These are phyloP conservation scores for Lepus europaeus DNA, from an alignment of 2,113 vertebrate species.

Conservation along the genomic window DNA sequence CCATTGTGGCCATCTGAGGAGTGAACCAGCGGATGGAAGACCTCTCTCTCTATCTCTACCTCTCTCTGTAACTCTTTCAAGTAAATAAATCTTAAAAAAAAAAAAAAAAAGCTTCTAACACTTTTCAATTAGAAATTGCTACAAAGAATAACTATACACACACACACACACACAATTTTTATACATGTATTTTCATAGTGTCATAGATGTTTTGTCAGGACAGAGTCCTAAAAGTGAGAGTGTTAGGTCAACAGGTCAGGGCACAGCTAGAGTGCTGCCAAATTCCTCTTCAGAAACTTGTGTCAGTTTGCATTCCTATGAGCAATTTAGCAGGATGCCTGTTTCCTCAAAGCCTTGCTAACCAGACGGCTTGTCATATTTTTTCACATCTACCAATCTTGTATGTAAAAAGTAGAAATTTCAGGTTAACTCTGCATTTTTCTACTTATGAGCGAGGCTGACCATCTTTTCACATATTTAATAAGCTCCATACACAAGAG, in stretches of 20 bases:
- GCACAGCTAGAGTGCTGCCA: no score
- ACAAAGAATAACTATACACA: not conserved
- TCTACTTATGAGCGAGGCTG: not conserved
- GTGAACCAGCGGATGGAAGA: no score
- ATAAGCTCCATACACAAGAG: not conserved
- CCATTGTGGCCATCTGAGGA: no score
- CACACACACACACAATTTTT: no score
- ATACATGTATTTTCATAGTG: not conserved
- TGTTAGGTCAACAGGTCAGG: not conserved
- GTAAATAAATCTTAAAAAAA: no score
- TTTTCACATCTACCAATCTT: not conserved
- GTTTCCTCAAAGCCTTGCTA: not conserved
- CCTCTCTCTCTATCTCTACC: no score
- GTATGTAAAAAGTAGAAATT: not conserved
- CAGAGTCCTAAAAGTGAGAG: not conserved
- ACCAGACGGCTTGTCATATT: not conserved
- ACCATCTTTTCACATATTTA: not conserved
- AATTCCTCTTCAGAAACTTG: not conserved
- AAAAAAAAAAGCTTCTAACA: not conserved
- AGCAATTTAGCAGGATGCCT: not conserved
- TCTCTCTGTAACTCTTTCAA: no score
- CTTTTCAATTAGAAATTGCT: not conserved
- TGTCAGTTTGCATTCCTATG: not conserved
- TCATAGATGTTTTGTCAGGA: not conserved
- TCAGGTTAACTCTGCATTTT: conserved; percentile 23